phyloP scores from a whole-genome alignment of 2,797 vertebrate genomes.

The Sebastes minor region DNA sequence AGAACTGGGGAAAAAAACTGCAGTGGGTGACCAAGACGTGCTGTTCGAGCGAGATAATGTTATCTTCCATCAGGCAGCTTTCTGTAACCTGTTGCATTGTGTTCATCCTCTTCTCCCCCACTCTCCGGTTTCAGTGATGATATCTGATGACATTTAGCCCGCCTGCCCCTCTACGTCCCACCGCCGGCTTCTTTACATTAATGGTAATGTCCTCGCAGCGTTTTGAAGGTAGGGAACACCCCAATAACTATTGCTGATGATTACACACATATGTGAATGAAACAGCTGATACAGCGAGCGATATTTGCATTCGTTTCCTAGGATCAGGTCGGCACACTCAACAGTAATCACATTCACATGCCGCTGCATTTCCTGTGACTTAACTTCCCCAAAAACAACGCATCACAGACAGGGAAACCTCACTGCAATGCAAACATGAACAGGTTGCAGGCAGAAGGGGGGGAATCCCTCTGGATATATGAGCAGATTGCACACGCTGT shows the following conservation, averaged over 20 bases:
- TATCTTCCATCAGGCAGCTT: conserved; percentile 36
- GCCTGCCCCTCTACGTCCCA: neutral
- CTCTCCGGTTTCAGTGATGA: conserved; percentile 13
- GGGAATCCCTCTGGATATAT: conserved; percentile 60
- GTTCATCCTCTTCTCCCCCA: conserved; percentile 22
- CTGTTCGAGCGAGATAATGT: neutral
- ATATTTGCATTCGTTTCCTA: conserved; percentile 77
- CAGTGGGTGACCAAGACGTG: neutral
- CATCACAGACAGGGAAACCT: conserved; percentile 53
- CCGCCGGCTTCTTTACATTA: conserved; percentile 2
- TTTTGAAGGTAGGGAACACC: conserved; percentile 39
- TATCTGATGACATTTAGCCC: conserved; percentile 62
- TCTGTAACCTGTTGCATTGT: neutral
- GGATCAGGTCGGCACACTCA: conserved; percentile 17
- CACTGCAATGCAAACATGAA: conserved; percentile 40
- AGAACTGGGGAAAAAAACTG: conserved; percentile 36
- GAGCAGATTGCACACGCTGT: conserved; percentile 19
- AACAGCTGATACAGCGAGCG: conserved; percentile 2
- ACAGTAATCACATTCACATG: conserved; percentile 48
- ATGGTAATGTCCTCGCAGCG: neutral
- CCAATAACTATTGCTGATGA: conserved; percentile 41
- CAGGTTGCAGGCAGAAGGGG: conserved; percentile 40
- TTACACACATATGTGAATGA: conserved; percentile 6
- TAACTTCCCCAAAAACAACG: conserved; percentile 59
- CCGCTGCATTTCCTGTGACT: conserved; percentile 48